Base-by-base conservation (phyloP, 2,113 vertebrate species). In the Mionectes macconnelli region DNA sequence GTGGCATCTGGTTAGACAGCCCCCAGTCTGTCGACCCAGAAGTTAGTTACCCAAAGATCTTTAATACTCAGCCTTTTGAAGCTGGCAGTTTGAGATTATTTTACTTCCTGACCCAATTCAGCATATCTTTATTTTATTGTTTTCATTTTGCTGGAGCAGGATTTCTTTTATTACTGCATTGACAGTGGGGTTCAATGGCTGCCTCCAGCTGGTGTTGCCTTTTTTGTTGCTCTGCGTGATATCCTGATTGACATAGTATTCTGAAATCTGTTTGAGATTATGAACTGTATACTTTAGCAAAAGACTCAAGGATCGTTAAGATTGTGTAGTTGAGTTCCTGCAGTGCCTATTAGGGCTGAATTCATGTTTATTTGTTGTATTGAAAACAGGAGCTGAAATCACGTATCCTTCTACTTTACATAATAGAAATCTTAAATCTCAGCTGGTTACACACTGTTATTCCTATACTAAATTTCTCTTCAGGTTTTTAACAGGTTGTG, bases 221-320 rank as follows among this genome's bases (percentile, higher is more conserved):
- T 77, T 91, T 89, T 39, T 90, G 55, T 96, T 96, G 42, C 82
- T 92, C 85, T 88, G 82, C 15, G 0, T 90, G 88, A 70, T 96
- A 79, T 5, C 45, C 59, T 90, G 89, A 76, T 95, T 94, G 85
- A 63, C 52, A 68, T 10, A 85, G 63, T 87, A 49, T 77, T 95
- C 76, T 95, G 87, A 63, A 95, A 93, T 83, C 74, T 94, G 64
- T 18, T 87, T 84, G 57, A 86, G 80, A 78, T 96, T 93, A 87
- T n/a, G 6, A 83, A 77, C 70, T 85, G 59, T 80, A 74, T 88
- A 59, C 72, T 86, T 96, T 77, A 88, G 90, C 49, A 77, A 83
- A 93, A 83, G 39, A 47, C 62, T 80, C 31, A 75, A 47, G 68
- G 39, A 88, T 96, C 83, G 69, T 91, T 93, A 92, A 85, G 72